Evolutionary conservation across 2,888 invertebrate genomes (phyloP).

Genomic region (Holacanthella duospinosa): DNA sequence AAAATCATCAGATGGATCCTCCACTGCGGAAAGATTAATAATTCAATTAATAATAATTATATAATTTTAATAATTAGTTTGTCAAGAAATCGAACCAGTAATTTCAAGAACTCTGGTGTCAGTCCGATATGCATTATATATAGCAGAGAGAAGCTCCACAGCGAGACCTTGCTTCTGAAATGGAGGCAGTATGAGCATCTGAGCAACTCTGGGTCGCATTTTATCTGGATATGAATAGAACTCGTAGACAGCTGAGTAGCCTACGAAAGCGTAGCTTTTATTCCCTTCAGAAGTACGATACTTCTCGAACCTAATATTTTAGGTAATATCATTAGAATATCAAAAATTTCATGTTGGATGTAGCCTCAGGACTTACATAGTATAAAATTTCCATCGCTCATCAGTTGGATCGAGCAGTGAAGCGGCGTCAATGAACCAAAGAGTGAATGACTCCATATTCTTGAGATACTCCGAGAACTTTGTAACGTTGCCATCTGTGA

Average conservation of each 20-base stretch:
- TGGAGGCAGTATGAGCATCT: slow-evolving; percentile 84
- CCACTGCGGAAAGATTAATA: slow-evolving; percentile 51
- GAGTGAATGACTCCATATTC: slow-evolving; percentile 75
- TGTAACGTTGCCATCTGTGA: slow-evolving; percentile 54
- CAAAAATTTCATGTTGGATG: neutral
- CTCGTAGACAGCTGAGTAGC: slow-evolving; percentile 83
- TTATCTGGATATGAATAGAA: slow-evolving; percentile 88
- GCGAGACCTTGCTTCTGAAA: slow-evolving; percentile 79
- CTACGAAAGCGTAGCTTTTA: slow-evolving; percentile 62
- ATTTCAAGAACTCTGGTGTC: slow-evolving; percentile 54
- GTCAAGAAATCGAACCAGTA: slow-evolving; percentile 48
- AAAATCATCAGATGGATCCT: slow-evolving; percentile 87
- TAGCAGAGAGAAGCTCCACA: slow-evolving; percentile 57
- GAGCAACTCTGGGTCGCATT: slow-evolving; percentile 79
- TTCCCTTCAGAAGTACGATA: slow-evolving; percentile 42
- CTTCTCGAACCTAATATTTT: slow-evolving; percentile 42
- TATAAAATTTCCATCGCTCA: slow-evolving; percentile 78
- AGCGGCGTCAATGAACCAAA: slow-evolving; percentile 95
- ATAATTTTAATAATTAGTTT: neutral
- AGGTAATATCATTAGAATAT: neutral
- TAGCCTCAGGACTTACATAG: slow-evolving; percentile 24
- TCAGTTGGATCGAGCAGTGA: slow-evolving; percentile 88
- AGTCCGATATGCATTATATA: slow-evolving; percentile 50
- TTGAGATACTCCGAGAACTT: slow-evolving; percentile 70
- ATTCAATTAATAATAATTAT: neutral